Evolutionary conservation across 53 echinoderm and acorn worm species (phyloP), one percentile per base, ranked within the genome.

Genomic region (Zoroaster sp.): DNA sequence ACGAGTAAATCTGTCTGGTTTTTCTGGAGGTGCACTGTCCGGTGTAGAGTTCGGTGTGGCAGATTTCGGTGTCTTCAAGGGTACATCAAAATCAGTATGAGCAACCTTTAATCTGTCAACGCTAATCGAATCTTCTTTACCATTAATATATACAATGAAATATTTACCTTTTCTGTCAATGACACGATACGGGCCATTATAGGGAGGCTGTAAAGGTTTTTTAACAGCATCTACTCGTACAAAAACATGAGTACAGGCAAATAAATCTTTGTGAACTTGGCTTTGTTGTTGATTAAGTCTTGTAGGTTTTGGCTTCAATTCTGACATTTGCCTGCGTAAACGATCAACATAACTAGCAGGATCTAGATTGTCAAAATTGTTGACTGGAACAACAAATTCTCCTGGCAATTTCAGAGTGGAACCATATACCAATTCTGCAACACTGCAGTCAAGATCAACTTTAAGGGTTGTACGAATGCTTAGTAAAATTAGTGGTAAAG

Each of bases 131-230:
- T 28, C 31, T 4, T 25, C 2, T 35, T 54, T 52, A 18, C 55
- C 55, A 35, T 52, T 54, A 4, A 35, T 34, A 6, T 78, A 13
- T 1, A 78, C 2, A 1, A 53, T 54, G 20, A 78, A 78, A 35
- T 34, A 54, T 78, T 78, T 78, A 7, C 32, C 18, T 15, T 9
- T 35, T 35, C 78, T 52, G 13, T 47, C 49, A 14, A 75, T 44
- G 6, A 75, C 75, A 1, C 49, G 45, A 25, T 46, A 75, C 11
- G 75, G 75, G 31, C 75, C 75, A 13, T 75, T 4, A 75, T 75
- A 75, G 8, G 75, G 49, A 30, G 75, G 75, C 44, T 75, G 75
- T 5, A 75, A 44, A 21, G 75, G 75, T 31, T 75, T 75, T 15
- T 30, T 47, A 3, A 75, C 75, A 21, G 75, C 44, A 46, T 75